Evolutionary conservation across 1,140 invertebrate species (phyloP), one percentile per base, ranked within the genome.

Genomic region (Pseudomyrmex concolor): DNA sequence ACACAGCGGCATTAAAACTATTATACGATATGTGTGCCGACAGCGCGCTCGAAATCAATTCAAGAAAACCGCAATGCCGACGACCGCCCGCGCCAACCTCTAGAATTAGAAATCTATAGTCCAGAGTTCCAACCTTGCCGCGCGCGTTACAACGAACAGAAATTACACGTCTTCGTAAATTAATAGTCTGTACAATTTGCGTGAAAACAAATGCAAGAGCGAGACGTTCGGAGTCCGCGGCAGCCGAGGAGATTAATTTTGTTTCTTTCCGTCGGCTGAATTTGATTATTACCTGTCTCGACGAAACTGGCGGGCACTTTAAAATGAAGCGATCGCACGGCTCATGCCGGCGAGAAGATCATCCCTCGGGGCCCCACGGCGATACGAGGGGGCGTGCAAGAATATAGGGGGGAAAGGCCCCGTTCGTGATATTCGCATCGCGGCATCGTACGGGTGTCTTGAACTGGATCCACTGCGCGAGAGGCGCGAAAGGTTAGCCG

Each of bases 401-500:
- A 43, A 17, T 12, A 3, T 25, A 19, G 2, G 12, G 12, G 0
- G 62, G 45, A 48, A 12, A 48, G 43, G n/a, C 73, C 73, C 51
- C 74, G 3, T 48, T 59, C 51, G 64, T 70, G 76, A 78, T 78
- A 48, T 17, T 78, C 54, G 19, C 51, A 15, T 43, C 17, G 64
- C 50, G n/a, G 66, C 19, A 43, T 34, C 22, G 34, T 48, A 43
- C 55, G 48, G 51, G 55, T 57, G 59, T 72, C 64, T 72, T 19
- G 83, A 88, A 88, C 83, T 88, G 86, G 83, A 88, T 88, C 70
- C 85, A 15, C 19, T 62, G 55, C 60, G 43, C 60, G 43, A 70
- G 15, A 64, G 60, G 73, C 76, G 73, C 57, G 60, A 87, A 88
- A 88, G 83, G 86, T 88, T 87, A 87, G 60, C 54, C 71, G 71